A percentile compares a stretch with the other conserved stretches of the same genome.
Conservation (phyloP, 2,888 invertebrate genomes). For the Conomelus anceps region DNA sequence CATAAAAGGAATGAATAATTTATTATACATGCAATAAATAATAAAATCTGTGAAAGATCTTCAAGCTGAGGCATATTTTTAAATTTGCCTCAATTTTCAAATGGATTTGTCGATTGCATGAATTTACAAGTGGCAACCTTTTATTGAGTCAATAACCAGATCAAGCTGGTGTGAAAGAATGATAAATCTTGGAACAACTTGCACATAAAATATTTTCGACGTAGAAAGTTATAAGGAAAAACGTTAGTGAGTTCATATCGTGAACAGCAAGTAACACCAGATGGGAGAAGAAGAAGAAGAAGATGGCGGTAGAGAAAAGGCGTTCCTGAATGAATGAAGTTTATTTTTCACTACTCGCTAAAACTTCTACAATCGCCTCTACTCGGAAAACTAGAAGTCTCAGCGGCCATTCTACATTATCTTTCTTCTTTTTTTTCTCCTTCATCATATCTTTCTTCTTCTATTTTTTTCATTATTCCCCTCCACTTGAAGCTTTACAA, state of each 20-base stretch:
- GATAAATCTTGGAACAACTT: background rate
- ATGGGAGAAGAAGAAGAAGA: too few relatives aligned
- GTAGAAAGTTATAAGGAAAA: background rate
- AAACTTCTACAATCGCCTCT: background rate
- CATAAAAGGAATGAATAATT: too few relatives aligned
- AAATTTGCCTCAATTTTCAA: too few relatives aligned
- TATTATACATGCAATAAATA: too few relatives aligned
- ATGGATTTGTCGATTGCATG: background rate
- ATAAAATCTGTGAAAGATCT: too few relatives aligned
- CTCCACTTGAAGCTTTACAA: too few relatives aligned
- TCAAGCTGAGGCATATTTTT: too few relatives aligned
- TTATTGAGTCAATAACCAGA: too few relatives aligned
- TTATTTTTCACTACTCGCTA: background rate
- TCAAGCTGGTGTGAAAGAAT: background rate
- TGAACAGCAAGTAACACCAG: background rate
- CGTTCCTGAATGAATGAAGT: background rate
- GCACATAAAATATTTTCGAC: background rate
- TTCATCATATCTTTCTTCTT: background rate
- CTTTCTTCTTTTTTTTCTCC: background rate
- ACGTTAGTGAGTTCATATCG: background rate
- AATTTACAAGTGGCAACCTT: background rate
- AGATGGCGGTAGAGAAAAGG: too few relatives aligned
- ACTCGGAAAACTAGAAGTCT: background rate
- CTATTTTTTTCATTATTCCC: background rate
- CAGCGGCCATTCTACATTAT: background rate